phyloP scores from a whole-genome alignment of 2,113 vertebrate species.

The Rhinogobius similis region DNA sequence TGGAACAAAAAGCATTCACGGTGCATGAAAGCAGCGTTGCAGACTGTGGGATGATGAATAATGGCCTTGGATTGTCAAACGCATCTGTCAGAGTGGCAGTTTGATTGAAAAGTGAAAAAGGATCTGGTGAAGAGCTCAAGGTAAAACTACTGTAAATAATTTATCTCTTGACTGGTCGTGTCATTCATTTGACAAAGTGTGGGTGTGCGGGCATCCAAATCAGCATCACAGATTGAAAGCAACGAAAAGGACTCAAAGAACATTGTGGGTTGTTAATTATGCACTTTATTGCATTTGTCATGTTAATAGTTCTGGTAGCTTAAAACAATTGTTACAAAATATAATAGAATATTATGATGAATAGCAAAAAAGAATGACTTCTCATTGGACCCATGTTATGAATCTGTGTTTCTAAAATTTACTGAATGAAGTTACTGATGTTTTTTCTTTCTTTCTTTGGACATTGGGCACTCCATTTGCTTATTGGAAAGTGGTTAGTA shows the following conservation, averaged over 20 bases:
- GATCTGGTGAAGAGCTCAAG: slow-evolving; percentile 33
- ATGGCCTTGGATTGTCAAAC: slow-evolving; percentile 37
- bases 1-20: slow-evolving; percentile 29
- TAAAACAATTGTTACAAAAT: neutral
- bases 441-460: neutral
- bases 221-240: neutral
- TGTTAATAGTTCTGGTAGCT: neutral
- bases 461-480: neutral
- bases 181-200: slow-evolving; percentile 19
- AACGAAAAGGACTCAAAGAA: neutral
- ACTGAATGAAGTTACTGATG: no score
- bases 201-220: slow-evolving; percentile 22
- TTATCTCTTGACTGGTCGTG: slow-evolving; percentile 19
- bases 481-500: neutral
- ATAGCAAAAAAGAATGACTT: no score
- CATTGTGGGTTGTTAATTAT: neutral
- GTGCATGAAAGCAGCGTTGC: slow-evolving; percentile 4
- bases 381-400: no score
- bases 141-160: slow-evolving; percentile 28
- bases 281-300: neutral
- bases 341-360: no score
- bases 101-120: slow-evolving; percentile 45
- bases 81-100: slow-evolving; percentile 31
- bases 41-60: slow-evolving; percentile 33
- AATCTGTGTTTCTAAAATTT: no score